Evolutionary conservation across 2,888 invertebrate genomes (phyloP), one percentile per base, ranked within the genome.

Genomic region (Venusia cambrica): DNA sequence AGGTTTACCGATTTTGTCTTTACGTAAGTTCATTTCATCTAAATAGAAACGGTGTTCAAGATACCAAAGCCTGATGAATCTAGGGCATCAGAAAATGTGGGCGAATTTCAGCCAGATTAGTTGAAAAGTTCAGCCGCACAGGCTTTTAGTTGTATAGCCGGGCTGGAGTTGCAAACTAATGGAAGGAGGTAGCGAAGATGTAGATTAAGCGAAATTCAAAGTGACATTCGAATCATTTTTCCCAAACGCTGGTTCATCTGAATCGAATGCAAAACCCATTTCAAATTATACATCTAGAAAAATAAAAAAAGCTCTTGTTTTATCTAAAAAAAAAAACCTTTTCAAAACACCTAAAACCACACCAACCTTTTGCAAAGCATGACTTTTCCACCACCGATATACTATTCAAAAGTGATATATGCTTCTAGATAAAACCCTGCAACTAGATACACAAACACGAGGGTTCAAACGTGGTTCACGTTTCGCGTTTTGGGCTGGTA

Each of bases 381-480:
- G 22, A 26, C 37, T 33, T 35, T 26, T 38, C 35, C 32, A 33
- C 26, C 19, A 38, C 31, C n/a, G 39, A 39, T 40, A 42, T 30
- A 35, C 42, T 17, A 41, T 27, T 28, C 24, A 37, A 32, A 37
- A 39, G 22, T 30, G 19, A 37, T 31, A 38, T 36, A 32, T 29
- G 40, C 26, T 40, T 33, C 20, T 27, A 39, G 33, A 44, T 45
- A 35, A 38, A 45, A 39, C 42, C 27, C 35, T 40, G 24, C 38
- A 40, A 43, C 43, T 36, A 38, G 41, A 44, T 44, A 39, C 41
- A 42, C 49, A 38, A 30, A 51, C 60, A 59, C 47, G 47, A 43
- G 39, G 42, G 36, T n/a, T n/a, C n/a, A n/a, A n/a, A n/a, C n/a
- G n/a, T 34, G 22, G 33, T 43, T 25, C 38, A 41, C 42, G 44